Evolutionary conservation across 1,140 invertebrate genomes (phyloP).

Genomic region (Euwallacea fornicatus): DNA sequence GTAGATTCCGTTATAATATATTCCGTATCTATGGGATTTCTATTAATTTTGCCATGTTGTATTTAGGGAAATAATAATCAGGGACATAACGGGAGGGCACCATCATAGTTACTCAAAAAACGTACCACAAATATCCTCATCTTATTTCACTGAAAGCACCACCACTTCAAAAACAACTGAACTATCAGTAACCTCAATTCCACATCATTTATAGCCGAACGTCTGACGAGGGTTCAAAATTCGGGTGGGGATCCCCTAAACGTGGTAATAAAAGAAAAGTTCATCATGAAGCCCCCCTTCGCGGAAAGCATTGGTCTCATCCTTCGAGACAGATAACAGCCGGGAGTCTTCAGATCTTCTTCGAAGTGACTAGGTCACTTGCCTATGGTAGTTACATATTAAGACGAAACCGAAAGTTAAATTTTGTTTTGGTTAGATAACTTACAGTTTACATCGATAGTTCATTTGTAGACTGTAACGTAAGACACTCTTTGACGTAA

Average conservation of each 20-base stretch:
- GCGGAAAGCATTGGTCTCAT: neutral
- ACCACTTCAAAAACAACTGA: neutral
- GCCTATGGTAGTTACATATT: neutral
- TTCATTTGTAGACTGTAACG: too few species aligned
- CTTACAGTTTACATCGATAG: too few species aligned
- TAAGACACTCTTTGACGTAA: too few species aligned
- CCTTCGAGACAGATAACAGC: neutral
- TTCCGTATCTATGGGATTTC: too few species aligned
- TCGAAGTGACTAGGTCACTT: neutral
- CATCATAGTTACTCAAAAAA: neutral
- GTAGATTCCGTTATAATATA: too few species aligned
- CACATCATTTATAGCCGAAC: neutral
- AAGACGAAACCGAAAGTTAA: neutral
- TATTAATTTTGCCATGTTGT: too few species aligned
- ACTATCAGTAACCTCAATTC: neutral
- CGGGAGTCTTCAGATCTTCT: neutral
- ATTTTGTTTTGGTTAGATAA: too few species aligned
- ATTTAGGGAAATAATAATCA: too few species aligned
- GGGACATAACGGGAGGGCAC: too few species aligned
- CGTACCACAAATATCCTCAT: conserved; percentile 19
- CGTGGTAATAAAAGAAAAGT: neutral
- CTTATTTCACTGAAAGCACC: neutral
- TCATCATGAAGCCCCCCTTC: neutral
- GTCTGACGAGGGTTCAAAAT: neutral
- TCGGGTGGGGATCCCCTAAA: conserved; percentile 4